These are phyloP conservation scores for Astatotilapia flaviijosephi DNA, from an alignment of 2,113 vertebrate genomes.

Conservation along the genomic window DNA sequence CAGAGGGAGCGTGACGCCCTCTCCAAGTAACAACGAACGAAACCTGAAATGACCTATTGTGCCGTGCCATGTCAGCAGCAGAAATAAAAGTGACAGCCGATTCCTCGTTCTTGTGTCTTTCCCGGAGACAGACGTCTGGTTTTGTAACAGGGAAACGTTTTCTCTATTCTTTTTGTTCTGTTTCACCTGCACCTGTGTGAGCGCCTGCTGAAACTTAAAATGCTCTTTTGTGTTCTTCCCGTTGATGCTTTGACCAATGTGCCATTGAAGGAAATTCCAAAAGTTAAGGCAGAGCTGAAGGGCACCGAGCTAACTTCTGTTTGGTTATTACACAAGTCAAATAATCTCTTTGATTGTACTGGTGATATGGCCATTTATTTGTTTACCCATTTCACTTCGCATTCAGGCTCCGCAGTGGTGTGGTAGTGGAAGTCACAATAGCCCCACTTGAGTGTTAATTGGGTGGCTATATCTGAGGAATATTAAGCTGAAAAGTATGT, in stretches of 20 bases:
- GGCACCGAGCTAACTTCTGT: not conserved
- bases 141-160: not conserved
- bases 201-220: not conserved
- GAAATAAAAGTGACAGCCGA: not conserved
- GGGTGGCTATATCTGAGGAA: not conserved
- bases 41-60: not conserved
- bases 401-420: not conserved
- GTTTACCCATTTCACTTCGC: not conserved
- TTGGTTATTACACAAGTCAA: not conserved
- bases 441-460: not conserved
- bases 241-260: not conserved
- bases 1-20: not conserved
- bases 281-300: not conserved
- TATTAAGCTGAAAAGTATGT: not conserved
- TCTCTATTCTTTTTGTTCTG: not conserved
- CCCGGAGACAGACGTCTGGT: not conserved
- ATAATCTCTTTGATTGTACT: not conserved
- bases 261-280: not conserved
- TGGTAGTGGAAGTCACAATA: not conserved
- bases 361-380: not conserved
- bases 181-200: not conserved
- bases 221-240: not conserved
- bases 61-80: not conserved
- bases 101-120: slow-evolving; percentile 6
- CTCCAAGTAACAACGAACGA: not conserved